These are phyloP conservation scores for Myotis findleyi DNA, from an alignment of 2,797 vertebrate genomes.

Conservation along the genomic window DNA sequence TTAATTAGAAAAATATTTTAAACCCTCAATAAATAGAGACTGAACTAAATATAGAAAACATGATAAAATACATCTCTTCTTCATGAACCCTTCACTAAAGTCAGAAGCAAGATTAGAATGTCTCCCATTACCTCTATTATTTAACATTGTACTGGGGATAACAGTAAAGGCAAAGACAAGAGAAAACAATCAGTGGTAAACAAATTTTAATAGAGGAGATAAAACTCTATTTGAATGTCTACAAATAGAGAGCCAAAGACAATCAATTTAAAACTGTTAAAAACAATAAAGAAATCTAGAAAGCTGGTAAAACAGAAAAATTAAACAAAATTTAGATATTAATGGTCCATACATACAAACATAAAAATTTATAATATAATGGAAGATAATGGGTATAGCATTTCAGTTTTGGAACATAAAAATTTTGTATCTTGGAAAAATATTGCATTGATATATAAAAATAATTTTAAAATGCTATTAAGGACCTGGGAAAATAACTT, in stretches of 20 bases:
- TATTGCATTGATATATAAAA: not conserved
- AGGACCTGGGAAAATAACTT: not conserved
- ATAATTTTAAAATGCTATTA: not conserved
- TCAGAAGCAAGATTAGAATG: not conserved
- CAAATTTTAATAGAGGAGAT: not conserved
- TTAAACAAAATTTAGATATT: not conserved
- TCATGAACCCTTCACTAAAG: not conserved
- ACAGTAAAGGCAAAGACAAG: not conserved
- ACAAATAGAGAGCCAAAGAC: not conserved
- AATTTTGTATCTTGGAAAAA: not conserved
- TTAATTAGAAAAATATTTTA: not conserved
- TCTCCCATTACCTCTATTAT: not conserved
- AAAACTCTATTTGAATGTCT: not conserved
- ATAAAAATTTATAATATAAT: not conserved
- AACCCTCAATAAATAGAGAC: not conserved
- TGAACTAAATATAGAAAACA: not conserved
- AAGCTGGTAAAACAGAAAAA: not conserved
- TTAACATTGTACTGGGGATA: not conserved
- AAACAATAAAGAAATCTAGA: not conserved
- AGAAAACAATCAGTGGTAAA: not conserved
- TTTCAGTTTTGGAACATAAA: not conserved
- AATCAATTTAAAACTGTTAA: conserved; percentile 5
- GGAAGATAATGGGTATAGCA: not conserved
- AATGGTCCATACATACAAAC: not conserved
- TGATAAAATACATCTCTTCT: not conserved